A percentile compares a stretch with the other conserved stretches of the same genome.
Evolutionary conservation across 2,113 vertebrate genomes (phyloP).

Genomic region (Psilopsiagon aymara): DNA sequence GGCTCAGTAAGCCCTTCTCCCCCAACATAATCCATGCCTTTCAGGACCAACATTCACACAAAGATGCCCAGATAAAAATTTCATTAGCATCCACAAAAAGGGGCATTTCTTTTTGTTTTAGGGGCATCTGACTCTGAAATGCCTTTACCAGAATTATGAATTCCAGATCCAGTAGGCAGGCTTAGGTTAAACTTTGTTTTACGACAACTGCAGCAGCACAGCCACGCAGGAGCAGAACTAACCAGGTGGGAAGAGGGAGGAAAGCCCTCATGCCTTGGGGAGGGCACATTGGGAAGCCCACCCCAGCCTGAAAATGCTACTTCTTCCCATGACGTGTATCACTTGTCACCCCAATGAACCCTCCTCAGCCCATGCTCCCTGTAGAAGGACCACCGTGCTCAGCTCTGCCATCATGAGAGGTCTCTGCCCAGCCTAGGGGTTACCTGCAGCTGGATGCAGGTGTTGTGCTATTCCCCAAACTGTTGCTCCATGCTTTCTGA

Average conservation of each 20-base stretch:
- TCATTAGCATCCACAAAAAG: conserved; percentile 48
- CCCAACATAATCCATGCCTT: conserved; percentile 14
- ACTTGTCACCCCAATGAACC: accelerated
- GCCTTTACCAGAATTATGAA: not conserved
- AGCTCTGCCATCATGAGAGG: not conserved
- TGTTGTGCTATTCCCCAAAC: not conserved
- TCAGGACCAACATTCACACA: conserved; percentile 8
- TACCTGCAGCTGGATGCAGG: not conserved
- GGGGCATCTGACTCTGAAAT: not conserved
- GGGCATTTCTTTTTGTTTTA: conserved; percentile 22
- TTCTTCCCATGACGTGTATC: not conserved
- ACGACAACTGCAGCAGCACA: not conserved
- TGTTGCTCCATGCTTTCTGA: not conserved
- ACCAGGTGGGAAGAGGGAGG: not conserved
- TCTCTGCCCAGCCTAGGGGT: not conserved
- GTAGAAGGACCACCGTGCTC: not conserved
- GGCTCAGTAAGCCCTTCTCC: conserved; percentile 20
- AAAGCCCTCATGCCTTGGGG: not conserved
- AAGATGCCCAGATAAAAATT: conserved; percentile 46
- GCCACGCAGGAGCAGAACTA: not conserved
- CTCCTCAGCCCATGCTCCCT: accelerated
- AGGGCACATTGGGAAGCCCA: not conserved
- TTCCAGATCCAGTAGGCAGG: not conserved
- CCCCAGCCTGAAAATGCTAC: not conserved
- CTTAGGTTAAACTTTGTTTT: not conserved